A percentile compares a stretch with the other conserved stretches of the same genome.
These are phyloP conservation scores for Himalopsyche kuldschensis DNA, from an alignment of 2,888 invertebrate genomes.

Conservation along the genomic window DNA sequence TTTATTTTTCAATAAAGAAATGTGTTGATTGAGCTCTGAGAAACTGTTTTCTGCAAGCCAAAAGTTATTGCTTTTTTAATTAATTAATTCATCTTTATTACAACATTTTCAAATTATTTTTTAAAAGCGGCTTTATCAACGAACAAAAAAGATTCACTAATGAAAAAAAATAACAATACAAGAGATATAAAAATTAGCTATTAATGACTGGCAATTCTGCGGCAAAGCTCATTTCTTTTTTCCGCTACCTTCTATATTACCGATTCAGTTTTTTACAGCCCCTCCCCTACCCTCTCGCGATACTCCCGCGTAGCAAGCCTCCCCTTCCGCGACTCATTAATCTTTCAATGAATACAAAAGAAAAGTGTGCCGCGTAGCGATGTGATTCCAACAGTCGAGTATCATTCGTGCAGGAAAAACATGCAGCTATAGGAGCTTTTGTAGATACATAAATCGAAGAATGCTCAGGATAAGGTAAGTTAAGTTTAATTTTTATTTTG, in stretches of 20 bases:
- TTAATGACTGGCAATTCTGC: not conserved
- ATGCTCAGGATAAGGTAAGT: not conserved
- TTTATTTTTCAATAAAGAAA: too few species aligned
- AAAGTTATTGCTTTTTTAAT: not conserved
- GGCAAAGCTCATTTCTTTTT: not conserved
- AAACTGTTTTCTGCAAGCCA: not conserved
- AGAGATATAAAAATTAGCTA: not conserved
- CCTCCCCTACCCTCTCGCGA: not conserved
- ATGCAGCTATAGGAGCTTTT: not conserved
- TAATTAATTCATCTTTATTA: not conserved
- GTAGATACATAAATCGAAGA: not conserved
- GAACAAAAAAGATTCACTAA: not conserved
- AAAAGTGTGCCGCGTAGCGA: constrained; percentile 15
- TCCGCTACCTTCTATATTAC: not conserved
- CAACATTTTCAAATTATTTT: not conserved
- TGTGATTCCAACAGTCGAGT: not conserved
- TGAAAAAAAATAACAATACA: not conserved
- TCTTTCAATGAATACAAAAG: constrained; percentile 33
- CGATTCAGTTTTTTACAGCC: not conserved
- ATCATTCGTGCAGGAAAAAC: not conserved
- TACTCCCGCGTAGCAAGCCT: not conserved
- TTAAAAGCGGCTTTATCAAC: not conserved
- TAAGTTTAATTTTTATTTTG: too few species aligned
- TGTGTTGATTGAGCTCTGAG: too few species aligned
- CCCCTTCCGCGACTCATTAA: constrained; percentile 18